phyloP scores from a whole-genome alignment of 2,888 invertebrate species.

The Drosophila mettleri region DNA sequence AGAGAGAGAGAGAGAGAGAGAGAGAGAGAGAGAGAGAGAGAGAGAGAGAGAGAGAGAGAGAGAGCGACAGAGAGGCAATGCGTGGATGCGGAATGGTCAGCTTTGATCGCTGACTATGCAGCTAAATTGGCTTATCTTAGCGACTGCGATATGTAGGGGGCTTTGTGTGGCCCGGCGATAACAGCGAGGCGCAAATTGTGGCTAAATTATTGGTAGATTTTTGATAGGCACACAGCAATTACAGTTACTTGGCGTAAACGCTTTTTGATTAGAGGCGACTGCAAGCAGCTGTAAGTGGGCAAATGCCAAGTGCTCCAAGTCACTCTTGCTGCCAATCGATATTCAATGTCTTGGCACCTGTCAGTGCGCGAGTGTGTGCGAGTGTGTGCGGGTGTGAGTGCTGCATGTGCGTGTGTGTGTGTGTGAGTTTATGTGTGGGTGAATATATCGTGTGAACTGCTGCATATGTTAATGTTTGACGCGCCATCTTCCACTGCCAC shows the following conservation, averaged over 20 bases:
- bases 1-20: background rate
- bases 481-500: conserved; percentile 65
- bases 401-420: conserved; percentile 33
- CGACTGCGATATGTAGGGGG: conserved; percentile 38
- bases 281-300: conserved; percentile 22
- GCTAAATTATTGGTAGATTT: conserved; percentile 73
- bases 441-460: conserved; percentile 77
- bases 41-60: background rate
- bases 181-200: conserved; percentile 68
- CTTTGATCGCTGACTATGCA: conserved; percentile 49
- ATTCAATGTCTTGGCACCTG: conserved; percentile 76
- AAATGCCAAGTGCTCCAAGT: conserved; percentile 14
- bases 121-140: conserved; percentile 68
- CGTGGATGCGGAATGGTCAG: conserved; percentile 31
- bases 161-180: conserved; percentile 32
- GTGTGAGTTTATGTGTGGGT: conserved; percentile 48
- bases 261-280: conserved; percentile 50
- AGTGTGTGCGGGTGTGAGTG: conserved; percentile 21
- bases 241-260: conserved; percentile 54
- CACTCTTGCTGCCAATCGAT: conserved; percentile 61
- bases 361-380: conserved; percentile 42
- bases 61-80: conserved; percentile 1
- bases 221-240: conserved; percentile 58
- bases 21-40: background rate
- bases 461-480: conserved; percentile 76